Evolutionary conservation across 2,888 invertebrate species (phyloP).

Genomic region (Mesorhabditis spiculigera): DNA sequence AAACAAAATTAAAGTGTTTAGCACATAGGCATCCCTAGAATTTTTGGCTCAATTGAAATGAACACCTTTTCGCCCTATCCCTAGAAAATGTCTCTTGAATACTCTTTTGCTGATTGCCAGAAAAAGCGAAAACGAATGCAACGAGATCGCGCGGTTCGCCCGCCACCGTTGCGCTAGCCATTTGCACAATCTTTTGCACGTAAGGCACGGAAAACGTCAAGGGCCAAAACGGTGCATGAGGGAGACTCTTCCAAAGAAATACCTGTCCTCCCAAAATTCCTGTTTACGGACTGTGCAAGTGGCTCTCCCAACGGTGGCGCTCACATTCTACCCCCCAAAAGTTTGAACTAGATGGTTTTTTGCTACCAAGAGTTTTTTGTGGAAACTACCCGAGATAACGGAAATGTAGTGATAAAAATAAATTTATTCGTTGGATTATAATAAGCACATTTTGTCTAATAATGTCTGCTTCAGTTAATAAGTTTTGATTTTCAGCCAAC

Average conservation of each 20-base stretch:
- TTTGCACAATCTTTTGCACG: neutral
- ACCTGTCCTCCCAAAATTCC: conserved; percentile 4
- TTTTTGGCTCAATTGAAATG: no score
- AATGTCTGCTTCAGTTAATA: neutral
- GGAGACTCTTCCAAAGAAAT: neutral
- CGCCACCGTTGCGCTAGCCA: neutral
- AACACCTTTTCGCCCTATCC: no score
- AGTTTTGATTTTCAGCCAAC: conserved; percentile 17
- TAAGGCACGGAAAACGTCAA: neutral
- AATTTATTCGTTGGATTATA: neutral
- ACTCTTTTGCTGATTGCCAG: no score
- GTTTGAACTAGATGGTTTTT: neutral
- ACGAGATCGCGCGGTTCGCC: neutral
- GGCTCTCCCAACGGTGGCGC: conserved; percentile 4
- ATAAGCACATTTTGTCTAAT: neutral
- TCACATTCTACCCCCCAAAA: neutral
- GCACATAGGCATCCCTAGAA: no score
- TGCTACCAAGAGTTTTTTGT: neutral
- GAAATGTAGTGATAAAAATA: neutral
- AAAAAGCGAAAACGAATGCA: neutral
- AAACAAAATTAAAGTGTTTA: no score
- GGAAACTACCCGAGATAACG: neutral
- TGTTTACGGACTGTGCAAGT: neutral
- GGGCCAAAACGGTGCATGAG: neutral
- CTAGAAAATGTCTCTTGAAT: no score